Percentiles rank a stretch among this genome's conserved stretches.
phyloP scores from a whole-genome alignment of 2,888 invertebrate species.

The Gymnoscelis rufifasciata region DNA sequence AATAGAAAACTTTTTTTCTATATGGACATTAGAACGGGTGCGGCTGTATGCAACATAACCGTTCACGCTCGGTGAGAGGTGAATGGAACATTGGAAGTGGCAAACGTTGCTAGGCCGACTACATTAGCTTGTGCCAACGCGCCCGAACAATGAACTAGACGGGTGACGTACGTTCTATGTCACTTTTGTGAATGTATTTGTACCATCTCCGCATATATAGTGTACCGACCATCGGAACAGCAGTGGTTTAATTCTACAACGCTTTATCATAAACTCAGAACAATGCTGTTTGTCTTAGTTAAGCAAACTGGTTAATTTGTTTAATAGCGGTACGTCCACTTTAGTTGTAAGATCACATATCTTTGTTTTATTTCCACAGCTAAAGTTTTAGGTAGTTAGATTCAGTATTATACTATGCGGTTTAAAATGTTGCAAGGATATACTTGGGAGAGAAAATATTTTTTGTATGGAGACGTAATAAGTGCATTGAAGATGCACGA shows the following conservation, averaged over 20 bases:
- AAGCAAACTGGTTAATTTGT: slow-evolving; percentile 4
- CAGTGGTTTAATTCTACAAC: neutral
- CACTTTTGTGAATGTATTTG: slow-evolving; percentile 38
- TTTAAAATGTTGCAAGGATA: too few relatives aligned
- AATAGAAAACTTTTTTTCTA: slow-evolving; percentile 15
- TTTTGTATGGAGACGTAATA: too few relatives aligned
- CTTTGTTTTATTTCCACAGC: neutral
- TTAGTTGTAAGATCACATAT: neutral
- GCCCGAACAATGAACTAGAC: slow-evolving; percentile 73
- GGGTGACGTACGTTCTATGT: slow-evolving; percentile 55
- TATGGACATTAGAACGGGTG: slow-evolving; percentile 33
- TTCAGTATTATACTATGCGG: too few relatives aligned
- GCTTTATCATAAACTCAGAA: slow-evolving; percentile 3
- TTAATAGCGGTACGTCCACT: neutral
- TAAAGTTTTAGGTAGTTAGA: neutral
- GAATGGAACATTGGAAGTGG: slow-evolving; percentile 65
- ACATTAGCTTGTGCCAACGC: slow-evolving; percentile 69
- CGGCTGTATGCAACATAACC: slow-evolving; percentile 52
- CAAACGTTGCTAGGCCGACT: slow-evolving; percentile 70
- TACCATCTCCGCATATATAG: slow-evolving; percentile 20
- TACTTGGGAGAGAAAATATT: too few relatives aligned
- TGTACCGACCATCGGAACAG: neutral
- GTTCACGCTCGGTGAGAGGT: slow-evolving; percentile 76
- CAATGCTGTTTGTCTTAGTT: slow-evolving; percentile 1
- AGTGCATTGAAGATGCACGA: too few relatives aligned